Conservation (phyloP, 1,140 invertebrate species). For the Drosophila pseudoananassae region DNA sequence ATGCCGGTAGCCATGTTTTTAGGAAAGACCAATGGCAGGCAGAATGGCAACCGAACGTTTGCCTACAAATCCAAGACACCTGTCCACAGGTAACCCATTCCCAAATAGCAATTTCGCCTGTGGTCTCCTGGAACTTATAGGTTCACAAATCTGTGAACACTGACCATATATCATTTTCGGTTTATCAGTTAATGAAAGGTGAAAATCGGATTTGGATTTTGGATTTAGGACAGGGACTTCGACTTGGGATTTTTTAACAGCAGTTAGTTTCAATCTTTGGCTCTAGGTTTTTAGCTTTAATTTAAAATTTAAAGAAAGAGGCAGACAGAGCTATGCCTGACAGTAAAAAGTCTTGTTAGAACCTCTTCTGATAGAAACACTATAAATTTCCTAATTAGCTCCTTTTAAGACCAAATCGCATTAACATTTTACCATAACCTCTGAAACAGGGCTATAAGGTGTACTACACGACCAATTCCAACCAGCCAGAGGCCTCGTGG, state of each 20-base stretch:
- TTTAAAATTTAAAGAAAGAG: too few species aligned
- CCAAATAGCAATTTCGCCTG: conserved; percentile 10
- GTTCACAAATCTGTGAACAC: conserved; percentile 23
- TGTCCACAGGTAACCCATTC: conserved; percentile 15
- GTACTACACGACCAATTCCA: conserved; percentile 96
- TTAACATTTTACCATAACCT: neutral
- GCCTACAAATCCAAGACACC: conserved; percentile 24
- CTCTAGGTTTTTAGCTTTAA: neutral
- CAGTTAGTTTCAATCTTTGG: neutral
- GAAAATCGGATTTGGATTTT: conserved; percentile 22
- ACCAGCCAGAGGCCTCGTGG: conserved; percentile 94
- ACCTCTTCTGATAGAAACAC: too few species aligned
- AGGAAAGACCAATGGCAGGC: neutral
- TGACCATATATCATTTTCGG: conserved; percentile 30
- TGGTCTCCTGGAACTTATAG: conserved; percentile 5
- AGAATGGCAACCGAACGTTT: conserved; percentile 1
- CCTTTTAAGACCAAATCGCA: too few species aligned
- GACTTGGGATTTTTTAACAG: neutral
- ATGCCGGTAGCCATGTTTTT: conserved; percentile 51
- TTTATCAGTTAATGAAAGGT: conserved; percentile 40
- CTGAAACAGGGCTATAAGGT: conserved; percentile 96
- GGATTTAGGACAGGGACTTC: neutral
- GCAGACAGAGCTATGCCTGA: neutral
- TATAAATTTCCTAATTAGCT: too few species aligned
- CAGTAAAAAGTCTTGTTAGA: too few species aligned